Conservation (phyloP, 2,113 vertebrate genomes). For the Eleginops maclovinus region DNA sequence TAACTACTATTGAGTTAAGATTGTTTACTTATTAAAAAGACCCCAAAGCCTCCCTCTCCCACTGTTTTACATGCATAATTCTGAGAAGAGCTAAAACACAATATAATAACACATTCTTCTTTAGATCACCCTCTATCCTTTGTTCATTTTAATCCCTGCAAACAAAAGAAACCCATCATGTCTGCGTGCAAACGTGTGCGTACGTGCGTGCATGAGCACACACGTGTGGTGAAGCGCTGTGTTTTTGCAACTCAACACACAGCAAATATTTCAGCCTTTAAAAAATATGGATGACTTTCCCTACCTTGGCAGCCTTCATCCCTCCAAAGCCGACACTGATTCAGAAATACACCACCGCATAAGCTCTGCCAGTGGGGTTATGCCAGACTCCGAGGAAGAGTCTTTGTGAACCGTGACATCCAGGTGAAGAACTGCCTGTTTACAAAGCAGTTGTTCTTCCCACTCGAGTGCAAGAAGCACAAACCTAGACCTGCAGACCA, state of each 20-base stretch:
- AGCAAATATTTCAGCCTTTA: slow-evolving; percentile 53
- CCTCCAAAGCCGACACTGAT: slow-evolving; percentile 69
- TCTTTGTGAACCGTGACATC: slow-evolving; percentile 76
- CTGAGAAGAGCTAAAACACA: slow-evolving; percentile 54
- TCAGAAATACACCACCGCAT: slow-evolving; percentile 70
- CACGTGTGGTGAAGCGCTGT: slow-evolving; percentile 23
- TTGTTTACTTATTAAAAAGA: slow-evolving; percentile 71
- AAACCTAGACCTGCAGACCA: slow-evolving; percentile 47
- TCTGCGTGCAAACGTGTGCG: neutral
- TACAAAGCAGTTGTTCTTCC: slow-evolving; percentile 75
- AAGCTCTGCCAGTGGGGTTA: slow-evolving; percentile 69
- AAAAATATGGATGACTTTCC: slow-evolving; percentile 61
- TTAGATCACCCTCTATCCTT: slow-evolving; percentile 61
- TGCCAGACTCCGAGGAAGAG: slow-evolving; percentile 65
- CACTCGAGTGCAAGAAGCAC: slow-evolving; percentile 58
- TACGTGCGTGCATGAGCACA: neutral
- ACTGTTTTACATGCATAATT: slow-evolving; percentile 48
- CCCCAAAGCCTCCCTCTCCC: slow-evolving; percentile 41
- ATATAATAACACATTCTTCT: slow-evolving; percentile 59
- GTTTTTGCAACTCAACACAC: slow-evolving; percentile 44
- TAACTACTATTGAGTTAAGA: slow-evolving; percentile 41
- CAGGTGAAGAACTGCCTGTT: slow-evolving; percentile 76
- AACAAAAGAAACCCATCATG: slow-evolving; percentile 12
- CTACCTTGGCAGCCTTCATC: slow-evolving; percentile 73
- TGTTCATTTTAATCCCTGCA: slow-evolving; percentile 61